Conservation (phyloP, 2,888 invertebrate species). For the Clanis bilineata region DNA sequence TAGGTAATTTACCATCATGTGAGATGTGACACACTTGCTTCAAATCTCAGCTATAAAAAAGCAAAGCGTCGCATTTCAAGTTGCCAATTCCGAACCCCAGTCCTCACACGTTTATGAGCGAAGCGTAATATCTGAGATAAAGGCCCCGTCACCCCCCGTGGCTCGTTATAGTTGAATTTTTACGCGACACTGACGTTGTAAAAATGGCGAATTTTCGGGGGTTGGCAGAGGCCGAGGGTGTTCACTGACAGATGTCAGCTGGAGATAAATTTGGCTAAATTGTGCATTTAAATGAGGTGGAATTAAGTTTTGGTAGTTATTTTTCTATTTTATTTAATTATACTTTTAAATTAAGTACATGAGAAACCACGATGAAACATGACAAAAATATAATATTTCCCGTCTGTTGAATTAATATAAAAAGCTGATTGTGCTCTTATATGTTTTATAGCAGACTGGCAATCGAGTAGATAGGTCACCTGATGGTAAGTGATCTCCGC, state of each 20-base stretch:
- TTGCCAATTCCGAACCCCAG: neutral
- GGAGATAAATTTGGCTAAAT: neutral
- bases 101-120: neutral
- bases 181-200: conserved; percentile 7
- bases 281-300: neutral
- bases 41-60: too few relatives aligned
- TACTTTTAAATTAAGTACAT: neutral
- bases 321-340: neutral
- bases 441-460: too few relatives aligned
- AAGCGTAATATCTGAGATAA: conserved; percentile 11
- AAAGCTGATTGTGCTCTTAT: too few relatives aligned
- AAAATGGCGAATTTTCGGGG: conserved; percentile 6
- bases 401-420: too few relatives aligned
- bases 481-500: too few relatives aligned
- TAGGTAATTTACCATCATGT: too few relatives aligned
- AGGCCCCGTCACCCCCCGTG: neutral
- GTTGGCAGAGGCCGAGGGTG: neutral
- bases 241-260: conserved; percentile 4
- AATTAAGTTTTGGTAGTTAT: neutral
- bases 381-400: too few relatives aligned
- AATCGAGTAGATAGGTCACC: too few relatives aligned
- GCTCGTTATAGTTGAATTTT: conserved; percentile 13
- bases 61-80: neutral
- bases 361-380: too few relatives aligned
- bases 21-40: too few relatives aligned